A percentile compares a stretch with the other conserved stretches of the same genome.
phyloP scores from a whole-genome alignment of 2,113 vertebrate species.

The Acrocephalus kingi region DNA sequence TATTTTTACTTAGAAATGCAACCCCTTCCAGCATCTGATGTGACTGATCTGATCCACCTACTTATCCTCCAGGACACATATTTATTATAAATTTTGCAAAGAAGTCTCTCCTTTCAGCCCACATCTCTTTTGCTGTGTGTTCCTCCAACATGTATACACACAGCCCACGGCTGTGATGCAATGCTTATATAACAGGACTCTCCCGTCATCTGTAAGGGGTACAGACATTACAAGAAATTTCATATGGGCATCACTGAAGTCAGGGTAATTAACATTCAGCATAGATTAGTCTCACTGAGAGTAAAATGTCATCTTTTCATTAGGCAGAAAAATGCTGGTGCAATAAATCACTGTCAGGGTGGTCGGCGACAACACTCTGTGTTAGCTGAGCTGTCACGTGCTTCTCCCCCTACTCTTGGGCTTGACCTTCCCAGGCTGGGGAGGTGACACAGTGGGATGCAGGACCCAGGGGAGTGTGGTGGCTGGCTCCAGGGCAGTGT shows the following conservation, averaged over 20 bases:
- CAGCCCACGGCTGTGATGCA: not conserved
- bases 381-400: not conserved
- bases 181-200: not conserved
- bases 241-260: not conserved
- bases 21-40: not conserved
- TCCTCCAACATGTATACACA: not conserved
- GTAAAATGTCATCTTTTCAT: not conserved
- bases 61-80: not conserved
- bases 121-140: not conserved
- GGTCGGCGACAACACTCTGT: fast-evolving
- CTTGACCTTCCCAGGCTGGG: not conserved
- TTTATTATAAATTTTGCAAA: not conserved
- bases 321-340: not conserved
- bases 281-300: not conserved
- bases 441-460: not conserved
- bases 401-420: not conserved
- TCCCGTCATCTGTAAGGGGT: not conserved
- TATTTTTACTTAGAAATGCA: constrained; percentile 42
- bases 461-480: not conserved
- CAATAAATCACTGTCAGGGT: not conserved
- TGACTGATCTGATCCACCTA: not conserved
- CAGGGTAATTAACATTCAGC: not conserved
- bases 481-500: not conserved
- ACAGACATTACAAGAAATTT: not conserved
- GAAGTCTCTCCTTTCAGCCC: not conserved